Conservation (phyloP, 2,797 vertebrate species). For the Tragelaphus eurycerus region DNA sequence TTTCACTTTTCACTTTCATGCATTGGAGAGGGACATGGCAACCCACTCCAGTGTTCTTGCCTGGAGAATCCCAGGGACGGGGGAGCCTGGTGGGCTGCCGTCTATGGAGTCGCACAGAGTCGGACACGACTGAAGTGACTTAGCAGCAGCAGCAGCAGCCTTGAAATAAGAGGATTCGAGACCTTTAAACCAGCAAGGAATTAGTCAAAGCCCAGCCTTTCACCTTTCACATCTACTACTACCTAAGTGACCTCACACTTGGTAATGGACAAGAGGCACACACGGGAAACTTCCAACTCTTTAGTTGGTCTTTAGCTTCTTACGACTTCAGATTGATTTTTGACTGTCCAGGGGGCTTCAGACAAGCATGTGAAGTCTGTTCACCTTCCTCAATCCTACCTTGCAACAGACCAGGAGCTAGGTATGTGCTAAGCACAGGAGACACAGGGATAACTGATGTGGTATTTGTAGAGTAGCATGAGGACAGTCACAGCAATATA, state of each 20-base stretch:
- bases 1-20: no score
- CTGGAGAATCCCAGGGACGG: no score
- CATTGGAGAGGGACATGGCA: no score
- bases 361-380: neutral
- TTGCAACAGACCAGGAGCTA: neutral
- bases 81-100: no score
- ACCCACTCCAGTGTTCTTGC: no score
- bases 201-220: neutral
- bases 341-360: neutral
- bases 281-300: neutral
- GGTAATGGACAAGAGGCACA: neutral
- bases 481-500: neutral
- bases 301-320: neutral
- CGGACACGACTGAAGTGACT: no score
- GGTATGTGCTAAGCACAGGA: neutral
- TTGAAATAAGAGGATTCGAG: neutral
- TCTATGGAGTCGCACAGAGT: no score
- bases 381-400: neutral
- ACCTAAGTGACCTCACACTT: neutral
- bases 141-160: neutral
- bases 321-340: neutral
- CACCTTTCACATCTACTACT: neutral
- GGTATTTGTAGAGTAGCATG: neutral
- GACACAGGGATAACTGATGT: neutral
- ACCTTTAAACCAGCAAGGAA: neutral